A percentile compares a stretch with the other conserved stretches of the same genome.
phyloP scores from a whole-genome alignment of 2,797 vertebrate genomes.

The Aplochiton taeniatus region DNA sequence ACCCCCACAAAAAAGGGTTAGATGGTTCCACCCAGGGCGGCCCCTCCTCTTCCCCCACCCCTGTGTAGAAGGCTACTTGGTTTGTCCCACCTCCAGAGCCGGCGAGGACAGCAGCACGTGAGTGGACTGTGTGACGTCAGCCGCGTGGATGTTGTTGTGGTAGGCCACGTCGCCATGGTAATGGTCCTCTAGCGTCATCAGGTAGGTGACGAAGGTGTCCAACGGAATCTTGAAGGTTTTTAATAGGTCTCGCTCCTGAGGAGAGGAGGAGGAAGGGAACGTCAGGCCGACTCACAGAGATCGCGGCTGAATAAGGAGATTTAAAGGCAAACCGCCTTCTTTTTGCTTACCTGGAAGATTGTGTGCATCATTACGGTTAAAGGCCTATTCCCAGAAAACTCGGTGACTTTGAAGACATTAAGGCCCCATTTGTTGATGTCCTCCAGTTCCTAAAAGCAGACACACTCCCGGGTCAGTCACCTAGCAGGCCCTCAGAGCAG shows the following conservation, averaged over 20 bases:
- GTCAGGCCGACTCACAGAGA: neutral
- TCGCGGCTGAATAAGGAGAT: no score
- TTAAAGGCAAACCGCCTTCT: no score
- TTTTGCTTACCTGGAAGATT: conserved; percentile 89
- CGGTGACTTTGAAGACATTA: conserved; percentile 97
- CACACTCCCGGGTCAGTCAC: neutral
- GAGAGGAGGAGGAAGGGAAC: neutral
- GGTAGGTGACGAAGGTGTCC: conserved; percentile 85
- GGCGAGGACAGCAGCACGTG: conserved; percentile 85
- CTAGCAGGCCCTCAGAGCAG: no score
- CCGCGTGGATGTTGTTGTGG: conserved; percentile 88
- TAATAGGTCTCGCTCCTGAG: conserved; percentile 83
- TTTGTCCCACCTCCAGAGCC: conserved; percentile 79
- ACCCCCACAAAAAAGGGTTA: no score
- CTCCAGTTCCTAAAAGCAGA: conserved; percentile 86
- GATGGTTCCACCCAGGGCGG: neutral
- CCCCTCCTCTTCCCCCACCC: neutral
- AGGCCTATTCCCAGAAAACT: conserved; percentile 95
- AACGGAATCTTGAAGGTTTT: conserved; percentile 89
- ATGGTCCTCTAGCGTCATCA: conserved; percentile 89
- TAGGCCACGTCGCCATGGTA: conserved; percentile 87
- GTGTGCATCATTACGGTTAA: conserved; percentile 98
- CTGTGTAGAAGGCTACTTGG: neutral
- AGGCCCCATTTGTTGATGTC: conserved; percentile 99
- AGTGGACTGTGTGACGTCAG: conserved; percentile 87